Evolutionary conservation across 2,113 vertebrate genomes (phyloP).

Genomic region (Terrapene triunguis): DNA sequence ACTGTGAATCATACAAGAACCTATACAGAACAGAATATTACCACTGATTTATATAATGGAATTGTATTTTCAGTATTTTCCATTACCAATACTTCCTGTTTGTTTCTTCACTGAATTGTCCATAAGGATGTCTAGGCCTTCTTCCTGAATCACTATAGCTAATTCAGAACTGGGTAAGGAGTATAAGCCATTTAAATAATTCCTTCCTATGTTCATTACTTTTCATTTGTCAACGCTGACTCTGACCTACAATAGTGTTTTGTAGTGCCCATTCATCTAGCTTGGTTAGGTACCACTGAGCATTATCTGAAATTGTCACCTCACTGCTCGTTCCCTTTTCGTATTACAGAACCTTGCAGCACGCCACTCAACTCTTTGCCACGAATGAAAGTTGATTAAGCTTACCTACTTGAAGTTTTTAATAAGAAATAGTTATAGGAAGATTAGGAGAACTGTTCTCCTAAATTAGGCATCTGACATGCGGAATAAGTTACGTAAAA

Average conservation of each 20-base stretch:
- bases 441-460: not conserved
- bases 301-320: not conserved
- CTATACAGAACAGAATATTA: not conserved
- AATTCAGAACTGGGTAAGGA: not conserved
- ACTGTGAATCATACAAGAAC: not conserved
- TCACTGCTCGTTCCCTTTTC: not conserved
- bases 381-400: not conserved
- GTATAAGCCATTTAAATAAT: not conserved
- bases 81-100: not conserved
- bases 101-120: not conserved
- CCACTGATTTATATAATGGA: not conserved
- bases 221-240: not conserved
- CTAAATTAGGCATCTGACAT: not conserved
- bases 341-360: not conserved
- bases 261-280: not conserved
- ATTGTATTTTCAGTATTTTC: not conserved
- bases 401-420: not conserved
- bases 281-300: not conserved
- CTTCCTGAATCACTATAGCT: not conserved
- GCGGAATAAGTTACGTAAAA: not conserved
- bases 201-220: not conserved
- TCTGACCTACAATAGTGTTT: not conserved
- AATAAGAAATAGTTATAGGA: not conserved
- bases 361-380: not conserved
- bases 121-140: not conserved